Base-by-base conservation (phyloP, 2,888 invertebrate species). In the Acrocyrtus sp. region DNA sequence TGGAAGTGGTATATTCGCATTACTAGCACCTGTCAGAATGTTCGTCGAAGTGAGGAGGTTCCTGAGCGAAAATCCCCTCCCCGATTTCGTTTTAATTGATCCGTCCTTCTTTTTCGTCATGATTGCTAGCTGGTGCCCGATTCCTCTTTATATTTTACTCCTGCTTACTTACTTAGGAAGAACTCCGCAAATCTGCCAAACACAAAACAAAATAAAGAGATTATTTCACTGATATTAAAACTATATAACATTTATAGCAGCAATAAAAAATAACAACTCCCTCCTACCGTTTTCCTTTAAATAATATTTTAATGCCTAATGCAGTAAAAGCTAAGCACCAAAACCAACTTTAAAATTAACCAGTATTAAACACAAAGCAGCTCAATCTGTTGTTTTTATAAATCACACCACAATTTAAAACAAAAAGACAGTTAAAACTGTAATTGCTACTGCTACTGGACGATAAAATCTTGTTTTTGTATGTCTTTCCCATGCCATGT, bases 101-200 rank as follows among this genome's bases (percentile, higher is more conserved):
- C 68, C 69, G 54, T 75, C 78, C 51, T 79, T 78, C 65, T 75
- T 78, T 69, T 74, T 81, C 51, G 80, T 80, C 80, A 80, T 80
- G 17, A 10, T 69, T n/a, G 2, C 34, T 22, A 22, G 12, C 12
- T 19, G n/a, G n/a, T n/a, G n/a, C n/a, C n/a, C n/a, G n/a, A n/a
- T n/a, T n/a, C n/a, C n/a, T n/a, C n/a, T n/a, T n/a, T 6, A 24
- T 22, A 24, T 12, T 51, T 47, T 6, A n/a, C n/a, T n/a, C n/a
- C n/a, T n/a, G n/a, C n/a, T n/a, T n/a, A n/a, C n/a, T n/a, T n/a
- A n/a, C n/a, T n/a, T n/a, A n/a, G n/a, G n/a, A n/a, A n/a, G n/a
- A n/a, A n/a, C 17, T 53, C 27, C 21, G 8, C 53, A 15, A 19
- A 12, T 53, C 8, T 10, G 53, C 3, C 8, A 39, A 39, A 19